A percentile compares a stretch with the other conserved stretches of the same genome.
These are phyloP conservation scores for Ophion ellenae DNA, from an alignment of 2,888 invertebrate genomes.

Conservation along the genomic window DNA sequence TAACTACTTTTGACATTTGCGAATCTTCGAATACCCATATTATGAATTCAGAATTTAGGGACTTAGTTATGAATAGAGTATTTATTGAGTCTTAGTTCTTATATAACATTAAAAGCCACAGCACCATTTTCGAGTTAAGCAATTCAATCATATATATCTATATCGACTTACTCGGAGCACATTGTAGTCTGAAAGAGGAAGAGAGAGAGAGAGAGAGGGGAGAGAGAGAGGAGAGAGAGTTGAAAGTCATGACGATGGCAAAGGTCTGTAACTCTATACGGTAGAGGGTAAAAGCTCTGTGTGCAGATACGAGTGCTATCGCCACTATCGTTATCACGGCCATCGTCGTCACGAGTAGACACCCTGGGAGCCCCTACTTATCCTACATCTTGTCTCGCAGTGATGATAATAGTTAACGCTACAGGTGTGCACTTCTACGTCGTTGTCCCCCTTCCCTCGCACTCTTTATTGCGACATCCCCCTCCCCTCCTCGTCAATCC, in stretches of 20 bases:
- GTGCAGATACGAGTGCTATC: conserved; percentile 2
- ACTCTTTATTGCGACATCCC: not conserved
- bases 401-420: conserved; percentile 71
- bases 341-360: conserved; percentile 36
- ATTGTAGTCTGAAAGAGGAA: too few relatives aligned
- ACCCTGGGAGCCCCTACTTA: conserved; percentile 36
- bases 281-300: conserved; percentile 10
- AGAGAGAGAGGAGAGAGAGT: not conserved
- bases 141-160: too few relatives aligned
- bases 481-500: conserved; percentile 29
- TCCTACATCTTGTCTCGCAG: conserved; percentile 67
- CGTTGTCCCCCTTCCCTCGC: conserved; percentile 25
- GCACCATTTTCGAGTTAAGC: too few relatives aligned
- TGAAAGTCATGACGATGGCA: not conserved
- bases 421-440: conserved; percentile 75
- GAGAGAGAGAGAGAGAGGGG: not conserved
- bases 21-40: too few relatives aligned
- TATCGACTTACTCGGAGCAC: too few relatives aligned
- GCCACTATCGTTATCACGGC: conserved; percentile 32
- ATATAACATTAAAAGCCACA: too few relatives aligned
- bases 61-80: too few relatives aligned
- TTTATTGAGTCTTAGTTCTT: too few relatives aligned
- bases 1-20: too few relatives aligned
- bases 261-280: not conserved
- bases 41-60: too few relatives aligned